Conservation (phyloP, 2,888 invertebrate species). For the Crossocerus cetratus region DNA sequence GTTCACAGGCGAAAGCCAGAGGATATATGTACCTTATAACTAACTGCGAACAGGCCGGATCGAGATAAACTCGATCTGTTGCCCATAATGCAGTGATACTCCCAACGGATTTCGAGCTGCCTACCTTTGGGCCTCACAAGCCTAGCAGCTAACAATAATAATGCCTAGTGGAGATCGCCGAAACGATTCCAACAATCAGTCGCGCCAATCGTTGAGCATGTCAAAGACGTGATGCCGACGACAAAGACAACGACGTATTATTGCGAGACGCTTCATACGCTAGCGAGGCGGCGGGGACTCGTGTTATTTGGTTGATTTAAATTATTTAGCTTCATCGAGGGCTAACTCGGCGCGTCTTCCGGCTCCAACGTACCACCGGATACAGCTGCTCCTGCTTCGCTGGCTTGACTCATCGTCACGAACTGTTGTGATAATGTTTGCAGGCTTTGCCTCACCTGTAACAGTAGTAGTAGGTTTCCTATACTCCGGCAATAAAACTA, state of each 20-base stretch:
- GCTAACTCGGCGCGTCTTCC: constrained; percentile 73
- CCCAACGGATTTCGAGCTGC: constrained; percentile 45
- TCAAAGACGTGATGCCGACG: constrained; percentile 20
- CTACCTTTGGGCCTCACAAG: constrained; percentile 47
- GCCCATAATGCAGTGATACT: neutral
- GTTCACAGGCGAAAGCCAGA: too few relatives aligned
- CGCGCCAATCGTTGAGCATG: constrained; percentile 21
- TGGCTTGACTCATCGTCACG: constrained; percentile 65
- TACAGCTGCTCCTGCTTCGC: constrained; percentile 55
- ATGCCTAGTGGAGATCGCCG: constrained; percentile 39
- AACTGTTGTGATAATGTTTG: constrained; percentile 85
- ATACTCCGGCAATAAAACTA: too few relatives aligned
- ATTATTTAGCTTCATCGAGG: constrained; percentile 55
- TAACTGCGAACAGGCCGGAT: constrained; percentile 35
- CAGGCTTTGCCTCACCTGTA: constrained; percentile 87
- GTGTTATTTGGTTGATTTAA: constrained; percentile 64
- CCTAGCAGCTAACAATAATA: constrained; percentile 62
- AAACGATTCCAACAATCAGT: constrained; percentile 36
- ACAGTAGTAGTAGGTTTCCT: neutral
- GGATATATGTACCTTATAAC: too few relatives aligned
- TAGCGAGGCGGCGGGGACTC: constrained; percentile 68
- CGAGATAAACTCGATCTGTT: constrained; percentile 4
- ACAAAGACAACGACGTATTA: constrained; percentile 34
- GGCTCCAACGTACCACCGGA: constrained; percentile 62
- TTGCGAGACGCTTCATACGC: constrained; percentile 67